Conservation (phyloP, 1,140 invertebrate genomes). For the Drosophila watanabei region DNA sequence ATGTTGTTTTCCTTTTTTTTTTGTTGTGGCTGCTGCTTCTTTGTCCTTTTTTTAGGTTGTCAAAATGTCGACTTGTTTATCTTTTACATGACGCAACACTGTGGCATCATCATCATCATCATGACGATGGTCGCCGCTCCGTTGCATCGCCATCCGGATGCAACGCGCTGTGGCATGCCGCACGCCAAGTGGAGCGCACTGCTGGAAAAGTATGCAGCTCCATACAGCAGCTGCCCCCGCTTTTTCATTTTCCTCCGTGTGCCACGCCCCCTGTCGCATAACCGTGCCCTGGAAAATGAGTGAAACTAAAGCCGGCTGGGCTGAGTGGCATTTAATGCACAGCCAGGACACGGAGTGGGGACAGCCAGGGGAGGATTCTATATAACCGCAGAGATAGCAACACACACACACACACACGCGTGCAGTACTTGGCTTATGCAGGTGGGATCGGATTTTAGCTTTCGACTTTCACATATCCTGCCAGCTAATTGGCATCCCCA, state of each 20-base stretch:
- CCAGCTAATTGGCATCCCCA: background rate
- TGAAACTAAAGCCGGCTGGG: slow-evolving; percentile 70
- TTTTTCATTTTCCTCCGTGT: background rate
- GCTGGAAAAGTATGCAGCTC: slow-evolving; percentile 74
- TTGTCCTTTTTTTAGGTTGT: slow-evolving; percentile 54
- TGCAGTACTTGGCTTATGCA: slow-evolving; percentile 28
- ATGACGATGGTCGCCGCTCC: slow-evolving; percentile 23
- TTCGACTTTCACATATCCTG: slow-evolving; percentile 23
- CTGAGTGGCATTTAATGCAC: slow-evolving; percentile 78
- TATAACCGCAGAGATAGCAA: slow-evolving; percentile 30
- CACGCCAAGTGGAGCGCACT: slow-evolving; percentile 51
- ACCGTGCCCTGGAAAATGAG: slow-evolving; percentile 55
- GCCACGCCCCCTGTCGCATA: slow-evolving; percentile 16
- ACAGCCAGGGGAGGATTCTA: slow-evolving; percentile 8
- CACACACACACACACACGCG: slow-evolving; percentile 14
- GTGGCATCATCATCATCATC: slow-evolving; percentile 41
- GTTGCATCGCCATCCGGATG: slow-evolving; percentile 40
- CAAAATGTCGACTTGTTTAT: slow-evolving; percentile 82
- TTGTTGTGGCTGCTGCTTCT: slow-evolving; percentile 2
- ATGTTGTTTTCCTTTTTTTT: slow-evolving; percentile 7
- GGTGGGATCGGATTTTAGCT: slow-evolving; percentile 12
- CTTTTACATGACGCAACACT: slow-evolving; percentile 67
- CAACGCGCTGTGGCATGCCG: slow-evolving; percentile 43
- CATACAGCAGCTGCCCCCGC: slow-evolving; percentile 15
- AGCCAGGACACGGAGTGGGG: slow-evolving; percentile 25